Evolutionary conservation across 2,797 vertebrate genomes (phyloP), one percentile per base, ranked within the genome.

Genomic region (Phoebastria nigripes): DNA sequence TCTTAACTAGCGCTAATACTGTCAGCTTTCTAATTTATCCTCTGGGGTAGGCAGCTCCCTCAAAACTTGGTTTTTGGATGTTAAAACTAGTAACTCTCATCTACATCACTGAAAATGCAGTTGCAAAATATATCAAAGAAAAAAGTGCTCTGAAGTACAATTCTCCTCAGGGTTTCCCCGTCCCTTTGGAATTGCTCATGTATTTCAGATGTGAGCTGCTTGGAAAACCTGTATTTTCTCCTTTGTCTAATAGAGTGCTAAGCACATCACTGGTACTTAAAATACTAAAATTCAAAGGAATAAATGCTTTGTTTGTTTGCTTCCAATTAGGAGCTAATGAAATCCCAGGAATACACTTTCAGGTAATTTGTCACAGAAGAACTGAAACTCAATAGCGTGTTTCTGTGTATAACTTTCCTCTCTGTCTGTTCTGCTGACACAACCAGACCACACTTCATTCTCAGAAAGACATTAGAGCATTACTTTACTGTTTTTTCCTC

Each of bases 301-400:
- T 58, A 89, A 82, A 82, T 66, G 79, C 58, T 96, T 90, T 87
- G 63, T 94, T 95, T 93, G 92, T 82, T 95, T 93, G 84, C 84
- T 82, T 73, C 82, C 94, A 90, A 78, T 93, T 87, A 96, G 74
- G 65, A 85, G 69, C 92, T 95, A 61, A 94, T 94, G 90, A 95
- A 96, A 95, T 56, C 90, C 88, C 81, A 15, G 89, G 81, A 92
- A 95, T 14, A 12, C 26, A 10, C 74, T 94, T 92, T 2, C 61
- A 87, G 82, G 74, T 87, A 71, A 80, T 93, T 92, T 93, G 90
- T 96, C 94, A 90, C 63, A 49, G 81, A 59, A 82, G 77, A 87
- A 26, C 51, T 16, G 11, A 54, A 87, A 58, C 49, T 79, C 81
- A 17, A 0, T 4, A 3, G n/a, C 5, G 9, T 15, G 70, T 84